Evolutionary conservation across 2,113 vertebrate species (phyloP).

Genomic region (Prinia subflava): DNA sequence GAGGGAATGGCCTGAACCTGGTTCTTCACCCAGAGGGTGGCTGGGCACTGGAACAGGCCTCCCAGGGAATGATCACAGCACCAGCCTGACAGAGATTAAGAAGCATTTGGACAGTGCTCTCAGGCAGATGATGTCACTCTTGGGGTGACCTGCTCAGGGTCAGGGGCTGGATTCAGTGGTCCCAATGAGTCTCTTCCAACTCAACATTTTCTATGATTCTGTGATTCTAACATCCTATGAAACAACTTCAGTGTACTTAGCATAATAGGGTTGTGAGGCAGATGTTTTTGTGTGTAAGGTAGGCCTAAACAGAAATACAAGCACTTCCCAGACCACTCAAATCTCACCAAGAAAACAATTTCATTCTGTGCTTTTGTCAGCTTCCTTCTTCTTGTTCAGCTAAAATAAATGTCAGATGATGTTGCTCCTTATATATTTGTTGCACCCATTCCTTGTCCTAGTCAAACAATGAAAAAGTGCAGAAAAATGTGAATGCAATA

Average conservation of each 20-base stretch:
- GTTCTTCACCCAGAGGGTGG: neutral
- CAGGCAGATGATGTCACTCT: neutral
- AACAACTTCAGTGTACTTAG: neutral
- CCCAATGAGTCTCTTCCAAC: neutral
- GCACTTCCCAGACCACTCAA: neutral
- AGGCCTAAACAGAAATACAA: neutral
- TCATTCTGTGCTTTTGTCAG: neutral
- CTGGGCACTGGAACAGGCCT: neutral
- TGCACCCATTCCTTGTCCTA: neutral
- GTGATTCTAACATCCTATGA: neutral
- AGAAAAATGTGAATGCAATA: neutral
- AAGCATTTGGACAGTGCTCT: neutral
- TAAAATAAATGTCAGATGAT: neutral
- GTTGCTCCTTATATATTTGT: neutral
- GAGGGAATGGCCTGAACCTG: neutral
- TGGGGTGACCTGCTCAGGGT: too few relatives aligned
- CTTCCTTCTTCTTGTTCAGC: neutral
- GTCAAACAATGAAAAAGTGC: neutral
- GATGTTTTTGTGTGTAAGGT: rapidly evolving
- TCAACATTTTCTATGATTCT: neutral
- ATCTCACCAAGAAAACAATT: neutral
- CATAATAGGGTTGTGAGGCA: neutral
- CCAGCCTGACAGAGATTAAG: neutral
- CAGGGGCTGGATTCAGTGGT: neutral
- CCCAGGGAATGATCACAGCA: neutral